Conservation (phyloP, 2,888 invertebrate species). For the Trilocha varians region DNA sequence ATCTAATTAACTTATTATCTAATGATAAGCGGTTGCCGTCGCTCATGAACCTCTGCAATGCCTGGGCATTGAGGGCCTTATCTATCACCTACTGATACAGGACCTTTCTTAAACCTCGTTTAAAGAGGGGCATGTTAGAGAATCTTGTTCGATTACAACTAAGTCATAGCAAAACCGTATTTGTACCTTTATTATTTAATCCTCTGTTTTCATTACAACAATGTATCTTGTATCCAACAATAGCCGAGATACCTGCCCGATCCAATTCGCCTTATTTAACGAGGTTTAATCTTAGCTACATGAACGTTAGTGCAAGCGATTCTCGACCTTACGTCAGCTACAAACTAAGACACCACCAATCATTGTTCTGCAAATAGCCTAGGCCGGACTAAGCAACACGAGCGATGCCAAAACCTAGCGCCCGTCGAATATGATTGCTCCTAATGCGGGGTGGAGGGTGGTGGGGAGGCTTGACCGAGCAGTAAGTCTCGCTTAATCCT, state of each 20-base stretch:
- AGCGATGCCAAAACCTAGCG: constrained; percentile 68
- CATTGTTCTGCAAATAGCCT: constrained; percentile 65
- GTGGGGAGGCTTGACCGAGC: constrained; percentile 57
- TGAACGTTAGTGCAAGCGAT: constrained; percentile 20
- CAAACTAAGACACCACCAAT: constrained; percentile 62
- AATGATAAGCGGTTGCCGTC: too few relatives aligned
- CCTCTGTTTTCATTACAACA: too few relatives aligned
- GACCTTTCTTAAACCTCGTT: too few relatives aligned
- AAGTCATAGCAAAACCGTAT: too few relatives aligned
- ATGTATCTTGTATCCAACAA: too few relatives aligned
- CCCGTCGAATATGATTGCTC: constrained; percentile 72
- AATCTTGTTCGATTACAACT: too few relatives aligned
- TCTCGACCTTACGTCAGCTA: constrained; percentile 33
- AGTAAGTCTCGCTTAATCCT: constrained; percentile 73
- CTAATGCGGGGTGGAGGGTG: constrained; percentile 54
- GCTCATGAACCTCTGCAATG: too few relatives aligned
- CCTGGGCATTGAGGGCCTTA: too few relatives aligned
- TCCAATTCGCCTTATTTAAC: constrained; percentile 11
- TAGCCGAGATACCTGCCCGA: constrained; percentile 9
- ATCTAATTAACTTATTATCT: too few relatives aligned
- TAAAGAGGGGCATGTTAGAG: too few relatives aligned
- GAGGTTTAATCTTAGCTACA: background rate
- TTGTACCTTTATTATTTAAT: too few relatives aligned
- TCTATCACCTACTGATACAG: too few relatives aligned
- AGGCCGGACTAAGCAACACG: constrained; percentile 61